Evolutionary conservation across 2,113 vertebrate species (phyloP), one percentile per base, ranked within the genome.

Genomic region (Aegithalos caudatus): DNA sequence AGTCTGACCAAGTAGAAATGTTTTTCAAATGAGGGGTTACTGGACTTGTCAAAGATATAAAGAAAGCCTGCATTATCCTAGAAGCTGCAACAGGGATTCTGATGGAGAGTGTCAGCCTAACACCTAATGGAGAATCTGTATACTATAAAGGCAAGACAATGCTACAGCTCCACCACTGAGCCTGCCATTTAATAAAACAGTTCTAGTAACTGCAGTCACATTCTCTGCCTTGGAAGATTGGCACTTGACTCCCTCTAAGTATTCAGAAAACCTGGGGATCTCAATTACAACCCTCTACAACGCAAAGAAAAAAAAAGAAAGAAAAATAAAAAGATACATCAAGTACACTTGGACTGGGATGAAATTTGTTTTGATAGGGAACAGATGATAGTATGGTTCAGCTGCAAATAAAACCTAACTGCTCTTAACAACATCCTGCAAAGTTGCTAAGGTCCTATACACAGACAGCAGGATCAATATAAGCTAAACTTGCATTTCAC

Each of bases 401-500:
- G 50, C 79, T 91, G 74, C 74, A 94, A 44, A 65, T 81, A 96
- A 93, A 65, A 81, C 60, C 16, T 72, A 77, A 71, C 79, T 69
- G 42, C 9, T 76, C 42, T 38, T 90, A 93, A 78, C 19, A 88
- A 78, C 78, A 71, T 70, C 65, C 73, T 73, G 44, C 78, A 86
- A 92, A 86, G 33, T 54, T 88, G 65, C 70, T 73, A 70, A 94
- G 72, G 71, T 66, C 48, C 58, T 85, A 48, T 31, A 40, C 14
- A 14, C 0, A 23, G 81, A n/a, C 73, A 86, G 50, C 11, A 37
- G 53, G 71, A 88, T 94, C 88, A 76, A 93, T 92, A 87, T 81
- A 91, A 95, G 40, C n/a, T 93, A 84, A 95, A 74, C 70, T 80
- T 87, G 42, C 45, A 79, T 91, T 97, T 91, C 77, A 53, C 37